These are phyloP conservation scores for Cynopterus brachyotis DNA, from an alignment of 2,113 vertebrate genomes.

Conservation along the genomic window DNA sequence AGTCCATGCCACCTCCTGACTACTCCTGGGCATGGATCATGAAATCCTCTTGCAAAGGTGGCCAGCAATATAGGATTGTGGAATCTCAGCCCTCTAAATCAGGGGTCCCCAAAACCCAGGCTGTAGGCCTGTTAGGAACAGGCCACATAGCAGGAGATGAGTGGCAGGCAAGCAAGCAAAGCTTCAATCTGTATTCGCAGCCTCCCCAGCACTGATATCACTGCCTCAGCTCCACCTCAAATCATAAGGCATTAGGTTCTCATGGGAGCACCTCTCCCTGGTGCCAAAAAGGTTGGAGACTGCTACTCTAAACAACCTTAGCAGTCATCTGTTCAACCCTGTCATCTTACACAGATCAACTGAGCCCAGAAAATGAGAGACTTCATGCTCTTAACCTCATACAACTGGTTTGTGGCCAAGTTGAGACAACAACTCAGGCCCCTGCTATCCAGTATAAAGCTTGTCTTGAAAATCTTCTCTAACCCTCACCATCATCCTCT, in stretches of 20 bases:
- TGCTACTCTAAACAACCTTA: neutral
- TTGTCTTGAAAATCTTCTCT: neutral
- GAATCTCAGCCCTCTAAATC: neutral
- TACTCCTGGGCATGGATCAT: neutral
- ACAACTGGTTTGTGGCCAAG: neutral
- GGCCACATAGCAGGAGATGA: too few relatives aligned
- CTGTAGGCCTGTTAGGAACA: too few relatives aligned
- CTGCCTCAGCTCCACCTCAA: too few relatives aligned
- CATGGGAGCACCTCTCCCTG: too few relatives aligned
- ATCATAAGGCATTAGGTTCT: too few relatives aligned
- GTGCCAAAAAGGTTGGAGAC: too few relatives aligned
- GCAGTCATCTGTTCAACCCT: neutral
- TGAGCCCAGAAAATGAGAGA: neutral
- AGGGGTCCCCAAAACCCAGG: too few relatives aligned
- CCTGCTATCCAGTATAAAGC: rapidly evolving
- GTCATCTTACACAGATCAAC: neutral
- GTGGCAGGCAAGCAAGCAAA: too few relatives aligned
- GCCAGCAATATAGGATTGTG: neutral
- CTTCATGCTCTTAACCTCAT: neutral
- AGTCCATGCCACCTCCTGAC: neutral
- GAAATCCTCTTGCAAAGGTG: neutral
- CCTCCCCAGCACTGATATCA: too few relatives aligned
- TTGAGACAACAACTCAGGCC: neutral
- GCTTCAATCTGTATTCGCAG: too few relatives aligned
- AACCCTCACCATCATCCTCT: neutral